phyloP scores from a whole-genome alignment of 2,888 invertebrate genomes.

The Agrochola lota region DNA sequence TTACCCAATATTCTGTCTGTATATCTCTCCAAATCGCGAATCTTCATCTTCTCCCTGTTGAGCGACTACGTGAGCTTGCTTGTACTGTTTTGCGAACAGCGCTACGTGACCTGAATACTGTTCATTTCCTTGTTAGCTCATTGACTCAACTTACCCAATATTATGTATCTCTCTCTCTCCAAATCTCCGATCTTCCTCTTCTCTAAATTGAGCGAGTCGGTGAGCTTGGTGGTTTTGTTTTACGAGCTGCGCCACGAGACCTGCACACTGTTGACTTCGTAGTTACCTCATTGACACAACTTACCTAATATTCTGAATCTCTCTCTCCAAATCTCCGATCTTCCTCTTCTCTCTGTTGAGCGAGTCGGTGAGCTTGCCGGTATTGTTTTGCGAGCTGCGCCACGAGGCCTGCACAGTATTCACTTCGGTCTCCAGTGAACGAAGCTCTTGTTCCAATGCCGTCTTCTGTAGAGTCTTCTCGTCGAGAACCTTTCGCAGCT shows the following conservation, averaged over 20 bases:
- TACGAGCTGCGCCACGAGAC: slow-evolving; percentile 66
- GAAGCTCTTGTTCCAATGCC: slow-evolving; percentile 80
- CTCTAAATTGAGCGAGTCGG: no score
- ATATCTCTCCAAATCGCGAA: no score
- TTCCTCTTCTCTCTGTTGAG: slow-evolving; percentile 80
- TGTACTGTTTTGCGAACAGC: slow-evolving; percentile 44
- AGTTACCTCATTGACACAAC: slow-evolving; percentile 60
- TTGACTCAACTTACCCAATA: no score
- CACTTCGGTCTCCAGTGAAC: slow-evolving; percentile 74
- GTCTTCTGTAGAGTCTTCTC: slow-evolving; percentile 78
- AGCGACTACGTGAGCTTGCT: no score
- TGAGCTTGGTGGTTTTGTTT: no score
- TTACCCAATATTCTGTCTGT: no score
- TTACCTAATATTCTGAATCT: slow-evolving; percentile 83
- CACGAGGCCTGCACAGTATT: slow-evolving; percentile 75
- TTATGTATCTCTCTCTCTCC: no score
- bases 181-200: no score
- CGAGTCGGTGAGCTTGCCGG: slow-evolving; percentile 75
- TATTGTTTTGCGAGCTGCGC: slow-evolving; percentile 69
- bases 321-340: slow-evolving; percentile 78
- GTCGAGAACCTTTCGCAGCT: slow-evolving; percentile 59
- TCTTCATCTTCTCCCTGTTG: no score
- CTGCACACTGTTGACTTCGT: slow-evolving; percentile 77
- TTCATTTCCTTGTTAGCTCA: no score
- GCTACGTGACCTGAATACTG: slow-evolving; percentile 58